Evolutionary conservation across 2,797 vertebrate genomes (phyloP), one percentile per base, ranked within the genome.

Genomic region (Pelobates cultripes): DNA sequence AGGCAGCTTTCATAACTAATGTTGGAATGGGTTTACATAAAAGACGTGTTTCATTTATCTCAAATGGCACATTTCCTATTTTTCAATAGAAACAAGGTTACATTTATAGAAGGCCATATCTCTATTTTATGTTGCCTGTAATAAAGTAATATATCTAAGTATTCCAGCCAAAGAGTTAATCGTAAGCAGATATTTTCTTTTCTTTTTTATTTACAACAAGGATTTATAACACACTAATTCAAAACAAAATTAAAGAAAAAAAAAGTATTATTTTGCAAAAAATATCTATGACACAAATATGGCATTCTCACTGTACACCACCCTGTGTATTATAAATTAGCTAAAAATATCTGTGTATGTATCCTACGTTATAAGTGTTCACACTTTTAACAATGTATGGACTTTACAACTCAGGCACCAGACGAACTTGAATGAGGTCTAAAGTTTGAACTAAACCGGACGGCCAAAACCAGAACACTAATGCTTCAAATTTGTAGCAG

Each of bases 121-220:
- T 64, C 28, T 28, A 64, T 28, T 64, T 64, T 9, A 64, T 10
- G 17, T 17, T 64, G 61, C 61, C 5, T 64, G 61, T 64, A 64
- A 64, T 40, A 64, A 64, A 14, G 61, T 64, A 64, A 64, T 40
- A 64, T n/a, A 40, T 7, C 0, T 5, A 60, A 41, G 15, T 40
- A 45, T 44, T 74, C 53, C 41, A 43, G 72, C 72, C 72, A 74
- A 41, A 74, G 15, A 8, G 57, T 74, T 42, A 43, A 74, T 74
- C 41, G 9, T 61, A 74, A 57, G 51, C 53, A 74, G 12, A 43
- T 43, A 60, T 61, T 15, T 70, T n/a, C 42, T 44, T 70, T 44
- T 70, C 40, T 70, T 44, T 70, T 4, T 57, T 73, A 41, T 45
- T 51, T 2, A 51, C 47, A 55, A 55, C 51, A 53, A 41, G 15